Percentiles rank a stretch among this genome's conserved stretches.
phyloP scores from a whole-genome alignment of 2,797 vertebrate species.

The Syndactyla subalaris region DNA sequence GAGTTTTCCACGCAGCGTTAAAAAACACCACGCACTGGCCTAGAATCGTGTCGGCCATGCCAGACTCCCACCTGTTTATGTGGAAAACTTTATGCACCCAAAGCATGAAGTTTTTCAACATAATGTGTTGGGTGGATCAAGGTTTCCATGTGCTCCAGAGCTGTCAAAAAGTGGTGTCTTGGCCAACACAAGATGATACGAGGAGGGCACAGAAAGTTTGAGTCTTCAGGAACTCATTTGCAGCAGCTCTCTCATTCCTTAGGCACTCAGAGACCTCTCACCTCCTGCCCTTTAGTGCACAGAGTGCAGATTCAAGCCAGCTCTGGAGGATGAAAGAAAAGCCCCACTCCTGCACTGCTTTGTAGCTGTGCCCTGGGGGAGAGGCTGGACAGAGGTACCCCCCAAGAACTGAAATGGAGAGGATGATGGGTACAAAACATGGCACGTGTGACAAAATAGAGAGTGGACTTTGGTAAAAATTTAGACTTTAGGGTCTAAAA shows the following conservation, averaged over 20 bases:
- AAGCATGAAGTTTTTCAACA: constrained; percentile 45
- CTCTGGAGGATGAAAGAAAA: background rate
- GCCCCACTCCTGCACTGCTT: background rate
- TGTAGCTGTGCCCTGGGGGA: background rate
- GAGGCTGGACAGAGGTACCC: background rate
- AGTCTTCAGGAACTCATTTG: constrained; percentile 13
- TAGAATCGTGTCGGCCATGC: background rate
- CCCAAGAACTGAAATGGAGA: background rate
- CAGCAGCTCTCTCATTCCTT: background rate
- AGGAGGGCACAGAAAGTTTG: constrained; percentile 31
- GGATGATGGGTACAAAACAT: background rate
- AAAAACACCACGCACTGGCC: constrained; percentile 48
- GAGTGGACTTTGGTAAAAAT: background rate
- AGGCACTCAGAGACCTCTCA: background rate
- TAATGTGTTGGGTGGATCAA: constrained; percentile 55
- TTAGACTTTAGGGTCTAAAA: background rate
- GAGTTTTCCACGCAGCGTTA: constrained; percentile 52
- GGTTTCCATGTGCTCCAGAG: constrained; percentile 49
- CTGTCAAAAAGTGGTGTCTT: background rate
- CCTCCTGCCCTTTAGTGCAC: background rate
- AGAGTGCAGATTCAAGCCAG: background rate
- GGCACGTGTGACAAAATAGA: background rate
- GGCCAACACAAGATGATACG: background rate
- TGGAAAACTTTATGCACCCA: constrained; percentile 68
- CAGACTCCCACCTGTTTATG: constrained; percentile 69